Conservation (phyloP, 2,888 invertebrate species). For the Halictus quadricinctus region DNA sequence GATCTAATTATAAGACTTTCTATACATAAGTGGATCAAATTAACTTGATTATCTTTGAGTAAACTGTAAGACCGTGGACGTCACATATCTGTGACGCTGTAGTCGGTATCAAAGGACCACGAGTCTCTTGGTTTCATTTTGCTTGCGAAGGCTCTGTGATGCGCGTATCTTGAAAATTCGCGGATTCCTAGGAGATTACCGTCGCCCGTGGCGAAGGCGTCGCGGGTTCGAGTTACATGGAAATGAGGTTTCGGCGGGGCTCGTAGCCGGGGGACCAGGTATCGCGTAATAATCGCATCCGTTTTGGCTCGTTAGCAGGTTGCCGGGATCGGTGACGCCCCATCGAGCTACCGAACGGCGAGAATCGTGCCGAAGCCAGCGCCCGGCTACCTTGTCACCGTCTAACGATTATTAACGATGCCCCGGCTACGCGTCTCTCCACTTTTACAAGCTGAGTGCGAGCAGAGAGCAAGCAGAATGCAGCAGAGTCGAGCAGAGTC, state of each 20-base stretch:
- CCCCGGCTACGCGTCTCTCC: constrained; percentile 24
- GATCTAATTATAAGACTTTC: too few species aligned
- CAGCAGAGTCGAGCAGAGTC: neutral
- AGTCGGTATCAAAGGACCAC: neutral
- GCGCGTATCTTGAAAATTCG: neutral
- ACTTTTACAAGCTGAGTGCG: neutral
- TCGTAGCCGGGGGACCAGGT: constrained; percentile 24
- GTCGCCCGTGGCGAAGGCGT: neutral
- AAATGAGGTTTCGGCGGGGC: constrained; percentile 6
- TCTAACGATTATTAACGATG: constrained; percentile 71
- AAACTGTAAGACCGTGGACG: too few species aligned
- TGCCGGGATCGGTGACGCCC: constrained; percentile 31
- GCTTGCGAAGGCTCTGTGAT: neutral
- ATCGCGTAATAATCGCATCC: constrained; percentile 49
- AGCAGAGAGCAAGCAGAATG: neutral
- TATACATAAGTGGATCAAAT: neutral
- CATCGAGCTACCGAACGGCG: constrained; percentile 28
- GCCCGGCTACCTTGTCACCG: constrained; percentile 39
- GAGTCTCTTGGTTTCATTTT: neutral
- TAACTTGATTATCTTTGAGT: neutral
- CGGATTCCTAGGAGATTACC: neutral
- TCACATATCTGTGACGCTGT: too few species aligned
- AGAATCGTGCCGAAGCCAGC: constrained; percentile 39
- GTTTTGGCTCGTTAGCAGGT: constrained; percentile 39
- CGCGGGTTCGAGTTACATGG: neutral